Evolutionary conservation across 37 sponge, comb jelly and placozoan species (phyloP).

Genomic region (Aplysina aerophoba): DNA sequence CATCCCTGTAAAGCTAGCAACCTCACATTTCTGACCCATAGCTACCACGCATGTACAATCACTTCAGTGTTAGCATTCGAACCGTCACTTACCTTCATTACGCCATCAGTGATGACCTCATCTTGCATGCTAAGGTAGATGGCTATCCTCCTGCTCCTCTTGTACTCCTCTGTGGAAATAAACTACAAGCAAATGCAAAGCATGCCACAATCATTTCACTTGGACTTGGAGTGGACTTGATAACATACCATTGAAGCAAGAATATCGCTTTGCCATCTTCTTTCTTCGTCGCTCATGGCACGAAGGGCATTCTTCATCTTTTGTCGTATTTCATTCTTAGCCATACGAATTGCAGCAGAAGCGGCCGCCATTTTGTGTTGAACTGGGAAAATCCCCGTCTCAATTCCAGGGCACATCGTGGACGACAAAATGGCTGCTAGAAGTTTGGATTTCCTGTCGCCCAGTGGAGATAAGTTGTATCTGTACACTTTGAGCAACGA

Average conservation of each 20-base stretch:
- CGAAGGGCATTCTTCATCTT: slow-evolving; percentile 41
- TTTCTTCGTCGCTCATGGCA: slow-evolving; percentile 47
- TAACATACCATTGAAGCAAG: slow-evolving; percentile 44
- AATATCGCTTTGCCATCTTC: slow-evolving; percentile 19
- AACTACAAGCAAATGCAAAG: slow-evolving; percentile 35
- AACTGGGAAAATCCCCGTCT: background rate
- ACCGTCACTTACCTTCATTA: slow-evolving; percentile 58
- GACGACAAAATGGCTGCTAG: background rate
- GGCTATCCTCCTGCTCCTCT: slow-evolving; percentile 55
- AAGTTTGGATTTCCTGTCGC: background rate
- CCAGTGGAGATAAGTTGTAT: background rate
- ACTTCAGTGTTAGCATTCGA: no score
- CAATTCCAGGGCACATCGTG: no score
- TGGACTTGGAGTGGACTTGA: background rate
- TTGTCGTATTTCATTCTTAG: slow-evolving; percentile 61
- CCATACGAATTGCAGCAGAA: slow-evolving; percentile 34
- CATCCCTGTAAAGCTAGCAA: background rate
- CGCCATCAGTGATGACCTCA: slow-evolving; percentile 71
- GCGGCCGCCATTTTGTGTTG: background rate
- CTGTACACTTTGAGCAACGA: slow-evolving; percentile 34
- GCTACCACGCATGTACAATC: background rate
- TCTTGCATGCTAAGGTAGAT: slow-evolving; percentile 83
- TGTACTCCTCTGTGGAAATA: slow-evolving; percentile 54
- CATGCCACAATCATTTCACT: background rate
- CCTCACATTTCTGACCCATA: background rate